Conservation (phyloP, 1,140 invertebrate genomes). For the Gonioctena quinquepunctata region DNA sequence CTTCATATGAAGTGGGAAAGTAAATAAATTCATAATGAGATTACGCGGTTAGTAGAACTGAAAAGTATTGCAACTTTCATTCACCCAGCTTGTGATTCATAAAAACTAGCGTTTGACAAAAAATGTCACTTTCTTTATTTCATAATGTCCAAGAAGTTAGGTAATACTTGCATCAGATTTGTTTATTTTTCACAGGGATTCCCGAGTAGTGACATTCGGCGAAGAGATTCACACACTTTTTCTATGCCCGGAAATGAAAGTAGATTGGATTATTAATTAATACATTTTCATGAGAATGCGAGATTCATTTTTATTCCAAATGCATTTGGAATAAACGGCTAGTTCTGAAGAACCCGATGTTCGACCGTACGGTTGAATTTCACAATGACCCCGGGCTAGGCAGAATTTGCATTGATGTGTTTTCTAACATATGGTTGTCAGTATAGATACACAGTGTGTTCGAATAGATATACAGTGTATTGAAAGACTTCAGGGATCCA, state of each 20-base stretch:
- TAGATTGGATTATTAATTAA: not conserved
- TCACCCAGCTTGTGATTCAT: slow-evolving; percentile 27
- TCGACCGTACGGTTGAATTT: too few relatives aligned
- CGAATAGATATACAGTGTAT: too few relatives aligned
- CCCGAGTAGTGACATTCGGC: not conserved
- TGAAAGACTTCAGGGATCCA: too few relatives aligned
- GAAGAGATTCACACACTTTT: not conserved
- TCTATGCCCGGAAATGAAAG: not conserved
- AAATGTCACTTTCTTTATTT: slow-evolving; percentile 36
- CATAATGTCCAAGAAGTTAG: slow-evolving; percentile 23
- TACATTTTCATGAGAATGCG: not conserved
- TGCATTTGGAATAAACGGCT: not conserved
- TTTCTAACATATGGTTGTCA: too few relatives aligned
- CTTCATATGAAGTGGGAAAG: too few relatives aligned
- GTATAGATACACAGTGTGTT: too few relatives aligned
- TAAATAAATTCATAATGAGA: not conserved
- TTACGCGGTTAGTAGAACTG: not conserved
- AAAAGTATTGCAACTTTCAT: slow-evolving; percentile 30
- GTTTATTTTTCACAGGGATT: not conserved
- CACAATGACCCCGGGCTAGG: too few relatives aligned
- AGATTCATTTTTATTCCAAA: not conserved
- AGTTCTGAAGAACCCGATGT: too few relatives aligned
- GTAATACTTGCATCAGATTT: slow-evolving; percentile 29
- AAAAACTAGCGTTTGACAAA: slow-evolving; percentile 29
- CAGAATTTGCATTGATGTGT: too few relatives aligned